Conservation (phyloP, 2,888 invertebrate genomes). For the Drosophila pseudotalamancana region DNA sequence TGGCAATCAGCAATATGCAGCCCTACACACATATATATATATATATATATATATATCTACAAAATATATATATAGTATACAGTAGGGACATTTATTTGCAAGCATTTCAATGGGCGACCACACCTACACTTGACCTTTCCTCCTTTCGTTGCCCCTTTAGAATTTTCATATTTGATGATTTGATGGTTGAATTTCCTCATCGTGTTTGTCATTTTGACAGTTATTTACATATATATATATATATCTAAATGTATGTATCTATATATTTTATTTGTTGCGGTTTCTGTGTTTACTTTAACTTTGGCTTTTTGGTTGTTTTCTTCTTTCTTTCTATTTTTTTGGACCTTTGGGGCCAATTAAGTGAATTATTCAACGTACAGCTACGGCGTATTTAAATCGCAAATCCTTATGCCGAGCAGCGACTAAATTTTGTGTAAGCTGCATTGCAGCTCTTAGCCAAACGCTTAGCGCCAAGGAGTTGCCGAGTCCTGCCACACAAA, state of each 20-base stretch:
- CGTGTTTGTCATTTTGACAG: slow-evolving; percentile 45
- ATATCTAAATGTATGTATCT: neutral
- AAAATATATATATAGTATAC: neutral
- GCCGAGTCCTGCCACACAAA: slow-evolving; percentile 3
- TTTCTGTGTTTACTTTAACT: slow-evolving; percentile 38
- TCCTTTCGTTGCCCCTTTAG: neutral
- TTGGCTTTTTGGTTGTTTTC: slow-evolving; percentile 56
- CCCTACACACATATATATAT: neutral
- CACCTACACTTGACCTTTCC: neutral
- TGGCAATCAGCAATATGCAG: slow-evolving; percentile 12
- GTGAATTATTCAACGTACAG: slow-evolving; percentile 66
- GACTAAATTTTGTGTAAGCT: slow-evolving; percentile 40
- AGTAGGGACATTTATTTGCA: slow-evolving; percentile 39
- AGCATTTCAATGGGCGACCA: slow-evolving; percentile 6
- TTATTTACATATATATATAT: slow-evolving; percentile 3
- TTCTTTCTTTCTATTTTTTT: no score
- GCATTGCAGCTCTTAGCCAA: slow-evolving; percentile 48
- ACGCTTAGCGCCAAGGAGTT: slow-evolving; percentile 7
- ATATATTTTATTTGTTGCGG: slow-evolving; percentile 12
- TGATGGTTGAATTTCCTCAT: neutral
- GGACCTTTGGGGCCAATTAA: slow-evolving; percentile 58
- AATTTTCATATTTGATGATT: slow-evolving; percentile 3
- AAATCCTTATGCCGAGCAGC: slow-evolving; percentile 26
- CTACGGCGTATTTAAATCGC: slow-evolving; percentile 46
- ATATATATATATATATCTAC: neutral